Evolutionary conservation across 2,888 invertebrate species (phyloP).

Genomic region (Drosophila seclusa): DNA sequence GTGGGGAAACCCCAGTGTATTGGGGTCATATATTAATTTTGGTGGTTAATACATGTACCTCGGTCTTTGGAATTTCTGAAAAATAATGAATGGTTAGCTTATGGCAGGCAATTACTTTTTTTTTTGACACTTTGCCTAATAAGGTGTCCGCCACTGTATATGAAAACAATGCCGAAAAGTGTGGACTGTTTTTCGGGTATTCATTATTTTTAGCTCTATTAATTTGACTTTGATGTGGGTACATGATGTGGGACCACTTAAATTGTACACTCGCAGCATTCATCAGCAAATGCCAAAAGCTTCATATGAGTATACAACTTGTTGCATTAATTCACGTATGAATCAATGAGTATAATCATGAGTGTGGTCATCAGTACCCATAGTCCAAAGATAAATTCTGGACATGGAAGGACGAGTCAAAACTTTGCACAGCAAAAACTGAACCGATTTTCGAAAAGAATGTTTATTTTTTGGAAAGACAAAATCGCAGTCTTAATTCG

Average conservation of each 20-base stretch:
- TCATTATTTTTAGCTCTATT: background rate
- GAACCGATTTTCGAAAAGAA: background rate
- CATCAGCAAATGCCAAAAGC: background rate
- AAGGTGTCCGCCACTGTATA: too few species aligned
- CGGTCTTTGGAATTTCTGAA: too few species aligned
- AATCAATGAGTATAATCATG: background rate
- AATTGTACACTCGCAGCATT: background rate
- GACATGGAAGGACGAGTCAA: background rate
- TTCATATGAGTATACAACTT: background rate
- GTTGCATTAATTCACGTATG: background rate
- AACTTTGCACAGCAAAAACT: background rate
- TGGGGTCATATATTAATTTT: too few species aligned
- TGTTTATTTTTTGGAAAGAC: background rate
- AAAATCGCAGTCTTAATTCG: background rate
- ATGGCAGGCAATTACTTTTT: too few species aligned
- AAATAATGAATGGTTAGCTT: too few species aligned
- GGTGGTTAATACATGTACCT: too few species aligned
- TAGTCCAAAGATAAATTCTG: background rate
- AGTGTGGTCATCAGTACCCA: background rate
- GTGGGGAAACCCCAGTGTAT: too few species aligned
- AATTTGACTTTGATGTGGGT: background rate
- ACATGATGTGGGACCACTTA: background rate
- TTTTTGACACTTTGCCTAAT: too few species aligned
- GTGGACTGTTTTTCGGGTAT: slow-evolving; percentile 18
- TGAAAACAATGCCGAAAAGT: background rate